These are phyloP conservation scores for Hypotaenidia philippensis DNA, from an alignment of 2,797 vertebrate genomes.

Conservation along the genomic window DNA sequence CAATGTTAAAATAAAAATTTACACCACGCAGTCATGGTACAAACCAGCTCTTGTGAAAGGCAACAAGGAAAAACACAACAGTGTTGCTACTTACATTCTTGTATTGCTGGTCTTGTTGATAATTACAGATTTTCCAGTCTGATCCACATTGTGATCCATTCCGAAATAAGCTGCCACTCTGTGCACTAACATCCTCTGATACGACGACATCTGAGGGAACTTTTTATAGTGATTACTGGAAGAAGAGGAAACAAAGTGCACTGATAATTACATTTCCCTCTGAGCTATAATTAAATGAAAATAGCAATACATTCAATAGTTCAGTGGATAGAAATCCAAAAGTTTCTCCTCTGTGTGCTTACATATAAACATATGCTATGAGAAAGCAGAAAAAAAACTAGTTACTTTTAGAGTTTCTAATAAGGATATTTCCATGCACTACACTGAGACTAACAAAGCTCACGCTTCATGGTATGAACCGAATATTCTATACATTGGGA, in stretches of 20 bases:
- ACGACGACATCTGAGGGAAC: slow-evolving; percentile 97
- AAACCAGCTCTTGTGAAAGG: neutral
- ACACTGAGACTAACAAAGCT: neutral
- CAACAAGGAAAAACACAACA: neutral
- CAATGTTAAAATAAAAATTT: neutral
- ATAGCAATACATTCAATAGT: neutral
- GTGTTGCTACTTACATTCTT: slow-evolving; percentile 87
- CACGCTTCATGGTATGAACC: rapidly evolving
- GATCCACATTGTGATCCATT: slow-evolving; percentile 98
- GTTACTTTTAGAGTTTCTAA: neutral
- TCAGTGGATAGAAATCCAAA: neutral
- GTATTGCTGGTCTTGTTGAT: slow-evolving; percentile 95
- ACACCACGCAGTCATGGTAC: neutral
- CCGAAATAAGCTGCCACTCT: slow-evolving; percentile 96
- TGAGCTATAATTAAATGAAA: neutral
- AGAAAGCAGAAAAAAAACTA: neutral
- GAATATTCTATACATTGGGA: neutral
- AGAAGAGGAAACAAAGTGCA: neutral
- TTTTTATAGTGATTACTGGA: slow-evolving; percentile 93
- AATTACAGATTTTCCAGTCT: slow-evolving; percentile 95
- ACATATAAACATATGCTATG: neutral
- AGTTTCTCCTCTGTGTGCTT: neutral
- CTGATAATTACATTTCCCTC: neutral
- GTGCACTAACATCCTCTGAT: slow-evolving; percentile 97
- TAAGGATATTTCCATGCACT: neutral